A percentile compares a stretch with the other conserved stretches of the same genome.
Conservation (phyloP, 2,888 invertebrate genomes). For the Aelia acuminata region DNA sequence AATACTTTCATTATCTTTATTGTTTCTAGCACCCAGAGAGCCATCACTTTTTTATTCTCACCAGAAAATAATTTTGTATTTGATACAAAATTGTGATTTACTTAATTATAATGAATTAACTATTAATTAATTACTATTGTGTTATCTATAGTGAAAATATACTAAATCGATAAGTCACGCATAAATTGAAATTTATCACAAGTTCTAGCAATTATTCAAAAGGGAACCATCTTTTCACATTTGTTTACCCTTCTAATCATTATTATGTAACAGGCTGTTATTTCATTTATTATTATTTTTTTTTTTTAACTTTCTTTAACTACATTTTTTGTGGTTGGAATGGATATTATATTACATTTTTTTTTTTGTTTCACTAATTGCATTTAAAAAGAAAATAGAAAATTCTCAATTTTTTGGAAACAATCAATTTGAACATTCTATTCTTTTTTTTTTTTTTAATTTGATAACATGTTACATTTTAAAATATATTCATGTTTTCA, state of each 20-base stretch:
- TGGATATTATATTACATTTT: conserved; percentile 63
- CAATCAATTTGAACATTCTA: conserved; percentile 14
- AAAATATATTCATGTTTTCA: conserved; percentile 62
- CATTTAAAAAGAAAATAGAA: conserved; percentile 63
- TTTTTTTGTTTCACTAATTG: conserved; percentile 57
- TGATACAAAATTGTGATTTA: conserved; percentile 57
- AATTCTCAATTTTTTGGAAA: conserved; percentile 63
- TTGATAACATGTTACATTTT: conserved; percentile 62
- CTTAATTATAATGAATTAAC: conserved; percentile 51
- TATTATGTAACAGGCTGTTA: conserved; percentile 51
- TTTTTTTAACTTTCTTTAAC: conserved; percentile 55
- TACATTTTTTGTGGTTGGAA: conserved; percentile 64
- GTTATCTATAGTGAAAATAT: conserved; percentile 59
- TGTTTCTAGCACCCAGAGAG: conserved; percentile 59
- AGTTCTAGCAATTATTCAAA: conserved; percentile 42
- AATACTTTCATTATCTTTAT: conserved; percentile 54
- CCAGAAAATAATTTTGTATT: conserved; percentile 58
- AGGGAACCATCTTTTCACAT: conserved; percentile 52
- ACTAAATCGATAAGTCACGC: conserved; percentile 56
- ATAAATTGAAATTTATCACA: conserved; percentile 56
- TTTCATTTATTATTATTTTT: conserved; percentile 55
- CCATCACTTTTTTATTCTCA: conserved; percentile 55
- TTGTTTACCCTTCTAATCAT: conserved; percentile 61
- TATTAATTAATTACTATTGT: conserved; percentile 55
- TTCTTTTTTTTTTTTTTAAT: conserved; percentile 59